Percentiles rank a stretch among this genome's conserved stretches.
phyloP scores from a whole-genome alignment of 2,113 vertebrate species.

The Aramus guarauna region DNA sequence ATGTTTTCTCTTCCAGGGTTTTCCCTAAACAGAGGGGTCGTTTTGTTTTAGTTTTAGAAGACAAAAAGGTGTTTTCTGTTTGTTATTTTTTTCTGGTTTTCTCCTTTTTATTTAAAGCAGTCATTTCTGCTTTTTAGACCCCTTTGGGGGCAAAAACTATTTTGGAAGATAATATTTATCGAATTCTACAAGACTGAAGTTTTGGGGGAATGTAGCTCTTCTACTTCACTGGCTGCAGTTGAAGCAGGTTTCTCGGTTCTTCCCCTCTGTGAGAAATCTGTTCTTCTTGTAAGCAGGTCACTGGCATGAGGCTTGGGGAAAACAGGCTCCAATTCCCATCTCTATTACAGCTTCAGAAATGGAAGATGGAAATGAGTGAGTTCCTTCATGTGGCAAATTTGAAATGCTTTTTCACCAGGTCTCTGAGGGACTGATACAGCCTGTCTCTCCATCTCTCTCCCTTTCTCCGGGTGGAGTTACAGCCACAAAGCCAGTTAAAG shows the following conservation, averaged over 20 bases:
- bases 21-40: background rate
- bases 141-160: fast-evolving
- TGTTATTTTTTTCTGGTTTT: background rate
- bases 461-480: background rate
- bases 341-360: slow-evolving; percentile 10
- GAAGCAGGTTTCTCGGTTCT: background rate
- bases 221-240: background rate
- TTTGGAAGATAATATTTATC: background rate
- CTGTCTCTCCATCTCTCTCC: background rate
- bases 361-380: background rate
- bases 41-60: background rate
- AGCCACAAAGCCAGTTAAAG: background rate
- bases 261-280: background rate
- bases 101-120: background rate
- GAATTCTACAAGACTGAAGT: background rate
- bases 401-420: background rate
- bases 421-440: background rate
- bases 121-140: background rate
- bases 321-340: background rate
- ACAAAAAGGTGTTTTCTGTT: background rate
- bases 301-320: background rate
- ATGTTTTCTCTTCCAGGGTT: background rate
- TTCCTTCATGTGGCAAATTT: slow-evolving; percentile 28
- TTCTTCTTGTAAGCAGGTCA: background rate
- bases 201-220: background rate